Base-by-base conservation (phyloP, 2,888 invertebrate species). In the Chydorus sphaericus region DNA sequence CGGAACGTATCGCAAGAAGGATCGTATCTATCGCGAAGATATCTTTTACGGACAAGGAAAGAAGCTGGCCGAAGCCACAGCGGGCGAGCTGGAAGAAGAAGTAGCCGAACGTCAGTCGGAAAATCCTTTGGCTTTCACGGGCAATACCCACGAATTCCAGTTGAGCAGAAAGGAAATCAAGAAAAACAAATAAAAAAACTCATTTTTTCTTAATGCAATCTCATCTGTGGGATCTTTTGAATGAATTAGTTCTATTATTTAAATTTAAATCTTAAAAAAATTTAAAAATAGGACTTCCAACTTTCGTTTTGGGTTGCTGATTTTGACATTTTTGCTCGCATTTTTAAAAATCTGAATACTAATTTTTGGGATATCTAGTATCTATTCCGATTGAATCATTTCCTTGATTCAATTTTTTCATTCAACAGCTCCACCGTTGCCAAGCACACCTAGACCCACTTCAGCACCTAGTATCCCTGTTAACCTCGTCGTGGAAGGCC, bases 401-500 rank as follows among this genome's bases (percentile, higher is more conserved):
- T n/a, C n/a, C n/a, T n/a, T n/a, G n/a, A n/a, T n/a, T n/a, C n/a
- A n/a, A n/a, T n/a, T n/a, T n/a, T n/a, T n/a, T n/a, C n/a, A n/a
- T n/a, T n/a, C 51, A 20, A 36, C 44, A 20, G 8, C 54, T 1
- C n/a, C 53, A 48, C 10, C 44, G 7, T 11, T 36, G 8, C 56
- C 56, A 10, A 26, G 18, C 36, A 18, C 52, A 16, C 28, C 38
- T 20, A 20, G 36, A n/a, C 61, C 61, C 33, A 61, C 62, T 53
- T 57, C 57, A 48, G 61, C 62, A 6, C 78, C 81, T 14, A 79
- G 82, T 16, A 84, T 83, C 49, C 79, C 86, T 65, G 85, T 88
- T 65, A 83, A 85, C 38, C 26, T 44, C 26, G 88, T 58, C 67
- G 79, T 82, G 58, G 85, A 86, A 67, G 84, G 85, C 59, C 84